A percentile compares a stretch with the other conserved stretches of the same genome.
phyloP scores from a whole-genome alignment of 2,113 vertebrate species.

The mouse (Mus musculus) region DNA sequence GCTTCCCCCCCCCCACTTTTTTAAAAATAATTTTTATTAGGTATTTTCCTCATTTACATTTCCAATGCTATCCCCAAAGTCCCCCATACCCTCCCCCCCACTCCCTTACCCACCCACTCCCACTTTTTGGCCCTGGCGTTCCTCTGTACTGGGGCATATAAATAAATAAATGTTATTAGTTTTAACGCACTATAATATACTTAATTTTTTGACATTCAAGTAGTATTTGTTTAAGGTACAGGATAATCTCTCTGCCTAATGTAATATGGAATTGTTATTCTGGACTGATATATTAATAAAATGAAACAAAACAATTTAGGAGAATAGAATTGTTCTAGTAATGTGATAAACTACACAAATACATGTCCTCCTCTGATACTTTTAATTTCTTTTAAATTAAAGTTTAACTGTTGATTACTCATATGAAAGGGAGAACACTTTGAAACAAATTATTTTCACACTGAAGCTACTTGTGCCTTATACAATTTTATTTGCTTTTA shows the following conservation, averaged over 20 bases:
- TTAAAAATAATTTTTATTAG: no score
- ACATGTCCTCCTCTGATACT: neutral
- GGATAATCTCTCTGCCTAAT: neutral
- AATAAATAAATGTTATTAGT: neutral
- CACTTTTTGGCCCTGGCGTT: no score
- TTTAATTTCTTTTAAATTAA: neutral
- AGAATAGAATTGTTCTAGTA: neutral
- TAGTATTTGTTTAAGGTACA: neutral
- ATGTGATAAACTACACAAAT: neutral
- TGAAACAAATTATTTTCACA: neutral
- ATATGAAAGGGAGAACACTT: neutral
- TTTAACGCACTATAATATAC: neutral
- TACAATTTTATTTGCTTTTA: neutral
- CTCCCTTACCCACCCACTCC: no score
- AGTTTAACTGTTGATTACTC: neutral
- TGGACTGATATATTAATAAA: neutral
- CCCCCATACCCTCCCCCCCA: no score
- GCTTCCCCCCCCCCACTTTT: neutral
- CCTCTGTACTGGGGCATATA: neutral
- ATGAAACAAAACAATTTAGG: neutral
- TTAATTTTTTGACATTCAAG: constrained; percentile 5
- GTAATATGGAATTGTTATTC: neutral
- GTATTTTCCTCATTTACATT: no score
- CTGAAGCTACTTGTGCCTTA: neutral
- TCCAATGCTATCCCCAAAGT: no score